Evolutionary conservation across 2,113 vertebrate genomes (phyloP), one percentile per base, ranked within the genome.

Genomic region (Vanacampus margaritifer): DNA sequence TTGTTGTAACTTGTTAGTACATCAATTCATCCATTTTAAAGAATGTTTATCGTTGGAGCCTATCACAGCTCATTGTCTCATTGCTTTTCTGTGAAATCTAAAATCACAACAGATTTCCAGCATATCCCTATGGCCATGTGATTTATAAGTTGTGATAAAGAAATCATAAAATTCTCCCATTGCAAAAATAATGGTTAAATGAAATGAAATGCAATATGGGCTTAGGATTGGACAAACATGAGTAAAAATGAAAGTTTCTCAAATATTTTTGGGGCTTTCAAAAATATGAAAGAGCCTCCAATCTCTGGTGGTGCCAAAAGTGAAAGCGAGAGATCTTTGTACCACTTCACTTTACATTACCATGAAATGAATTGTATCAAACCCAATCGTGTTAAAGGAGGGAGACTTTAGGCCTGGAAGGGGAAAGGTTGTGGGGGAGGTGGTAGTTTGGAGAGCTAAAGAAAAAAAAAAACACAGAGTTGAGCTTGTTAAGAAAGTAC

Each of bases 401-500:
- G 53, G 26, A 72, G 54, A 56, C 56, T 39, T 60, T 39, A 68
- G 39, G 17, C 0, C 11, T 35, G 46, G 5, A 28, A 56, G 53
- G 53, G 53, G 16, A 57, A 32, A 51, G 23, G n/a, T 7, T 13
- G 3, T 35, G 23, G 32, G 41, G 36, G 53, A 6, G 10, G 65
- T 57, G 1, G 8, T 1, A 1, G 12, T 53, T 12, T 53, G 5
- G 5, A 9, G 12, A 23, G 37, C 48, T 36, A 35, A 54, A 26
- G 24, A 28, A 45, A 28, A 43, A 28, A n/a, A n/a, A 16, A 21
- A 26, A 63, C 39, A 64, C 67, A 61, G 58, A 64, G 78, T 26
- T 73, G 56, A 63, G 73, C 79, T 86, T 87, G 88, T 91, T 93
- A 92, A 93, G 91, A 92, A 92, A 94, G 91, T 93, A 82, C 95